phyloP scores from a whole-genome alignment of 2,888 invertebrate species.

The Ormia ochracea region DNA sequence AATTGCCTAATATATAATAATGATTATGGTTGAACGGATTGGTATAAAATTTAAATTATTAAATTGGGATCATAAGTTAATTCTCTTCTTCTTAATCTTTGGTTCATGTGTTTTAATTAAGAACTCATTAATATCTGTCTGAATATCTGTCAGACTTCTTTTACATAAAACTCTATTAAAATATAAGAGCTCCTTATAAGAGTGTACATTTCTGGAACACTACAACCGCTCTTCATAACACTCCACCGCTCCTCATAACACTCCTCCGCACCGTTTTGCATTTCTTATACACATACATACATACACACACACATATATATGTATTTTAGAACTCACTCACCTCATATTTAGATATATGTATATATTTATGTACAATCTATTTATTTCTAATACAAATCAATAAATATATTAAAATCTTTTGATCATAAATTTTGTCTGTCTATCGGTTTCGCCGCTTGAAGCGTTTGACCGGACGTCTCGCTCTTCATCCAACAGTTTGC shows the following conservation, averaged over 20 bases:
- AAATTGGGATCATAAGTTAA: too few species aligned
- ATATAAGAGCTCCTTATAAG: neutral
- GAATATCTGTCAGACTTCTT: too few species aligned
- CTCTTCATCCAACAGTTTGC: constrained; percentile 5
- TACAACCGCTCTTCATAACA: constrained; percentile 34
- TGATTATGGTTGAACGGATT: too few species aligned
- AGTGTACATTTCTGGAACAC: constrained; percentile 9
- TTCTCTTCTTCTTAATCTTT: too few species aligned
- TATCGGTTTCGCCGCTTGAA: neutral
- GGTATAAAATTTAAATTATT: too few species aligned
- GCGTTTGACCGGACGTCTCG: neutral
- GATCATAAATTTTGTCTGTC: constrained; percentile 20
- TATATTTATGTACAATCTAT: constrained; percentile 30
- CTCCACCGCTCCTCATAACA: constrained; percentile 32
- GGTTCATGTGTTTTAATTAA: too few species aligned
- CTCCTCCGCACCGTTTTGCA: too few species aligned
- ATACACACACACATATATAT: constrained; percentile 13
- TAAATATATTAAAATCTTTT: constrained; percentile 2
- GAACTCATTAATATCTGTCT: too few species aligned
- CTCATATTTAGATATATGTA: too few species aligned
- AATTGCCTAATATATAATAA: too few species aligned
- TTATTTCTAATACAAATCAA: constrained; percentile 2
- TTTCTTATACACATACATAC: constrained; percentile 6
- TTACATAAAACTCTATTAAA: too few species aligned
- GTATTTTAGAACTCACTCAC: too few species aligned